Base-by-base conservation (phyloP, 2,888 invertebrate species). In the Caenorhabditis imperialis region DNA sequence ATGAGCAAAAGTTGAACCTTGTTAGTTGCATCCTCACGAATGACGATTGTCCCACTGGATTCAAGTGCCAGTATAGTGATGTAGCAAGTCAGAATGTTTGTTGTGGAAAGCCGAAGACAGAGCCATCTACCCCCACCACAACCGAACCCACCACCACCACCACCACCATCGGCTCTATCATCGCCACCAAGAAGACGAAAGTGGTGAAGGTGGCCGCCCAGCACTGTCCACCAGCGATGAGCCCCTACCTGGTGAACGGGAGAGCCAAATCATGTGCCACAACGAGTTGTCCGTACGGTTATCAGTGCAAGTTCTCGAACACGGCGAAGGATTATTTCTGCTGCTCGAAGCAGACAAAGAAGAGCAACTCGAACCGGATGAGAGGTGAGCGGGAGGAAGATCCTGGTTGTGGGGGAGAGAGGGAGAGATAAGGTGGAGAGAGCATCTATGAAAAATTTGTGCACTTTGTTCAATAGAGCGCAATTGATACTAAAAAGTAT, bases 201-300 rank as follows among this genome's bases (percentile, higher is more conserved):
- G 51, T 45, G 22, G 25, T 51, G 1, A 69, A 53, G 42, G 33
- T 45, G 16, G 8, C 48, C 6, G 51, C 58, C 1, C 60, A 65
- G 16, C 77, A 79, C 27, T 82, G 82, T 38, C 82, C 82, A 0
- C 63, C 70, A 0, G 67, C 71, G 37, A 82, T 82, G 82, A 45
- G 57, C 12, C 75, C 82, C 4, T 80, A 79, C 23, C 50, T 80
- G 23, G 69, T 77, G 22, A 76, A 80, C 20, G 80, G 80, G n/a
- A 14, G 65, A 12, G 79, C 82, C 0, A 78, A 78, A 30, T 76
- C 79, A 0, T 82, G 82, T 40, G 75, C 77, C 0, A 73, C 78
- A n/a, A 74, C 75, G 0, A 57, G 70, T 1, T 82, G 82, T 37
- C 82, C 82, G 3, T 78, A 78, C 27, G 81, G 82, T 18, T 82